Evolutionary conservation across 2,888 invertebrate genomes (phyloP), one percentile per base, ranked within the genome.

Genomic region (Nemotelus nigrinus): DNA sequence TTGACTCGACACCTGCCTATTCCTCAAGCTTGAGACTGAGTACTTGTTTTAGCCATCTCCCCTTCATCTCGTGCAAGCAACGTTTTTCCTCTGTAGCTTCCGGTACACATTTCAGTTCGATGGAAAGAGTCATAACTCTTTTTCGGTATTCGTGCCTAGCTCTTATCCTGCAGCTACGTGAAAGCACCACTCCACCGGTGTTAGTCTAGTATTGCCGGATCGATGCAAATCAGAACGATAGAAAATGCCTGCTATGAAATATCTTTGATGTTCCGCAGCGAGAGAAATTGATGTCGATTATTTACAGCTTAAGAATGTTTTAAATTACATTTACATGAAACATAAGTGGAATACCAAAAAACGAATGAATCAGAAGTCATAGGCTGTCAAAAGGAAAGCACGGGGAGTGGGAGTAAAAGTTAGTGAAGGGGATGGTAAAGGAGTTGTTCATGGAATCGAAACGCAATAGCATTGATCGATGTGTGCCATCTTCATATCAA

Each of bases 211-310:
- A 6, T 53, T 55, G 3, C n/a, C 53, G 60, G 74, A 74, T 60
- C 60, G 74, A 74, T 74, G 74, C 60, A 74, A 74, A 74, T 74
- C 74, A 74, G 44, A 55, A 74, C 74, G 72, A 60, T 72, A 60
- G 58, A 72, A 72, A 43, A 72, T 72, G 58, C 60, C 60, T 60
- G 72, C 45, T 25, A 53, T 8, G 72, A 60, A 57, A 72, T 60
- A 74, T 60, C 74, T 63, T 74, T 74, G 63, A 74, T 60, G 43
- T 74, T 47, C 41, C 63, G 39, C 47, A 48, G 60, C 48, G 43
- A 50, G 48, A 60, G 48, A 43, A 74, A 74, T 60, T 63, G 74
- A 63, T 74, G 63, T 74, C 58, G 72, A 72, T 72, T 72, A 60
- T 74, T 74, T 60, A 74, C 48, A 70, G 70, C 70, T 70, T 70